Evolutionary conservation across 2,797 vertebrate species (phyloP), one percentile per base, ranked within the genome.

Genomic region (Sebastes minor): DNA sequence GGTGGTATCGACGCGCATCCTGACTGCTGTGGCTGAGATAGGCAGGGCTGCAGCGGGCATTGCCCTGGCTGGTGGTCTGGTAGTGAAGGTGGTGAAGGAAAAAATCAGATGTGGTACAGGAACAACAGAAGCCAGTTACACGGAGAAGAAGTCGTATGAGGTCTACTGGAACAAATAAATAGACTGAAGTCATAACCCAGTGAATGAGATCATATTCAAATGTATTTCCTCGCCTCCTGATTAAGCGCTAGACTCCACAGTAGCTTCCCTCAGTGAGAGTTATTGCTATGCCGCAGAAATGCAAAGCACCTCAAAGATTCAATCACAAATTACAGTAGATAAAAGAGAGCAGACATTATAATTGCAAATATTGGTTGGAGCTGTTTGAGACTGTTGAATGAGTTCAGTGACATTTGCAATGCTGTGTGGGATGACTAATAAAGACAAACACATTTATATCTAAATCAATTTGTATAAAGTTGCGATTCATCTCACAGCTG

Each of bases 71-170:
- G 93, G 94, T 8, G 89, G 94, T 22, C 80, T 96, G 46, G 92
- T 91, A 6, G 91, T 96, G 71, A 96, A 94, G 81, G 93, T 96
- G 62, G 90, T 95, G 5, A 96, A 94, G 85, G 93, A 95, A 81
- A 95, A 88, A 79, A 86, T 94, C 22, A 80, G 91, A n/a, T 74
- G 76, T 5, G 86, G 84, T 12, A 83, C 82, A 16, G 75, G 32
- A 59, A 75, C 73, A 14, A 32, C 73, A 1, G 93, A 92, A 32
- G 38, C 62, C 64, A 77, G n/a, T 68, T 89, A 60, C 74, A 82
- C 94, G 0, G 94, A 96, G 80, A 95, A 78, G 75, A 89, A 72
- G 52, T 92, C 95, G 1, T 96, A 93, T 73, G 95, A 96, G 83
- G 74, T 96, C 61, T 70, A 93, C 86, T 95, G 90, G 94, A 95